Conservation (phyloP, 2,888 invertebrate genomes). For the Caenorhabditis macrosperma region DNA sequence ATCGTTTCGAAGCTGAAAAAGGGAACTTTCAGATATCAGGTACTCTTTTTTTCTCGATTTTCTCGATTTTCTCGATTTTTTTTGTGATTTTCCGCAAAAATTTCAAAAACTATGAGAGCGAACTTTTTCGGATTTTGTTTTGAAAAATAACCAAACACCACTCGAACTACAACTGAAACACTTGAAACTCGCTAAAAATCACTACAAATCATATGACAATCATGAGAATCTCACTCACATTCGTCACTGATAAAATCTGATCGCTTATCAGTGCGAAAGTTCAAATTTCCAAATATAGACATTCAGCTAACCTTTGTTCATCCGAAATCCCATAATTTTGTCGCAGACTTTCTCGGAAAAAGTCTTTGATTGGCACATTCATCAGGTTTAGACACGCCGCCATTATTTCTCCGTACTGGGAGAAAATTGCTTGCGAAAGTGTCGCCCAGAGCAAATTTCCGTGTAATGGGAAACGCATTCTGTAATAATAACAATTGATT, state of each 20-base stretch:
- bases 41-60: too few relatives aligned
- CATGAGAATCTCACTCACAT: background rate
- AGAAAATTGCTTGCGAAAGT: constrained; percentile 70
- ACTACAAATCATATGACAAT: too few relatives aligned
- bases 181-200: too few relatives aligned
- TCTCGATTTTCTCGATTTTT: background rate
- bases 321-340: constrained; percentile 57
- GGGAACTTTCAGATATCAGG: too few relatives aligned
- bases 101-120: background rate
- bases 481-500: too few relatives aligned
- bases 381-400: constrained; percentile 71
- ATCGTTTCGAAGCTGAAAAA: constrained; percentile 70
- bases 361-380: constrained; percentile 69
- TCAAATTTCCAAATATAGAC: background rate
- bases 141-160: too few relatives aligned
- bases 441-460: constrained; percentile 65
- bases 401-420: constrained; percentile 74
- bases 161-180: too few relatives aligned
- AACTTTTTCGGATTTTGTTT: too few relatives aligned
- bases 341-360: constrained; percentile 66
- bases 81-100: background rate
- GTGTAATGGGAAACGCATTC: constrained; percentile 26
- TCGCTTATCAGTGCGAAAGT: background rate
- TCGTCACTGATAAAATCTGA: background rate
- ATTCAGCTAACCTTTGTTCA: constrained; percentile 38